A percentile compares a stretch with the other conserved stretches of the same genome.
These are phyloP conservation scores for Nipponia nippon DNA, from an alignment of 2,113 vertebrate genomes.

Conservation along the genomic window DNA sequence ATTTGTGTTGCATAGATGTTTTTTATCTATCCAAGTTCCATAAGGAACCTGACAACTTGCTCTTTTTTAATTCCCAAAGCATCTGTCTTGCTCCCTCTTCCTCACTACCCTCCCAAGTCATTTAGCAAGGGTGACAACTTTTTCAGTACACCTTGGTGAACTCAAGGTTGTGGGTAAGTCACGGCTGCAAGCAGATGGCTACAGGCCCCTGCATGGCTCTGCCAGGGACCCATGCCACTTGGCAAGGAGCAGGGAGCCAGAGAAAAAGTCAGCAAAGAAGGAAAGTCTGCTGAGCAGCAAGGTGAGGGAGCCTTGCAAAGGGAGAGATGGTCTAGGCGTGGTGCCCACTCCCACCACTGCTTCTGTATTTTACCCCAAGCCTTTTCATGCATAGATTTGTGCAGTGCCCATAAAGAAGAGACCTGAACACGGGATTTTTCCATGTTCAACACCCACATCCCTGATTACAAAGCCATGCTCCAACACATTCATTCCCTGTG, in stretches of 20 bases:
- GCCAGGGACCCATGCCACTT: accelerated
- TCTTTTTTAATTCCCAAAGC: background rate
- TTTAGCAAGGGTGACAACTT: background rate
- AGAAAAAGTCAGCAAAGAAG: background rate
- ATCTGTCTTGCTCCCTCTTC: background rate
- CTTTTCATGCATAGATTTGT: background rate
- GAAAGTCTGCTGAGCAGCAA: background rate
- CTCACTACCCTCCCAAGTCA: background rate
- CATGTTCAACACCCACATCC: background rate
- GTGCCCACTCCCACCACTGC: background rate
- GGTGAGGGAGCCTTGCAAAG: background rate
- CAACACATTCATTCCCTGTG: background rate
- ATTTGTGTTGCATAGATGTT: background rate
- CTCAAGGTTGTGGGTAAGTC: background rate
- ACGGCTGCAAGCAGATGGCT: background rate
- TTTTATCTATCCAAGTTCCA: background rate
- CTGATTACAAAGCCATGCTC: background rate
- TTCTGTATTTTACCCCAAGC: background rate
- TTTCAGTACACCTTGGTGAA: background rate
- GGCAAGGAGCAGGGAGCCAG: background rate
- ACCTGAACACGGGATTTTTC: background rate
- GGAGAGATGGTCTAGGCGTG: background rate
- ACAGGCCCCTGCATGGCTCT: accelerated
- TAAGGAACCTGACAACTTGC: background rate
- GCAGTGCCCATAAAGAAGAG: background rate